Conservation (phyloP, 2,113 vertebrate genomes). For the Scalopus aquaticus region DNA sequence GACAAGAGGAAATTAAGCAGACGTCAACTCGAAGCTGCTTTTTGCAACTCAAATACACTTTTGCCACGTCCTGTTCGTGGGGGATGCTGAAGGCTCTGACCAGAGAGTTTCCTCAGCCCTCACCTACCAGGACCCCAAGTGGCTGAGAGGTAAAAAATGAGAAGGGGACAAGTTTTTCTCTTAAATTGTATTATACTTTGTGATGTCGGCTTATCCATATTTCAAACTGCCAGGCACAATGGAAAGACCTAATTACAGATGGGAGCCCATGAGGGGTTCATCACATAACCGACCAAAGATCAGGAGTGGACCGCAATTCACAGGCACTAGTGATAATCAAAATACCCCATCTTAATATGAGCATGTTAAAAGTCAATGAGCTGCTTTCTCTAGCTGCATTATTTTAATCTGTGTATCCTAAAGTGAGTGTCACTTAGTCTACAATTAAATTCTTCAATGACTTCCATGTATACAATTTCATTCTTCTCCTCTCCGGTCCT, state of each 20-base stretch:
- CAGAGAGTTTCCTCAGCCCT: background rate
- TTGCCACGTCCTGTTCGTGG: background rate
- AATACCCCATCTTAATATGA: background rate
- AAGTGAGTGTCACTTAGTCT: background rate
- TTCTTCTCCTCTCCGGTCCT: background rate
- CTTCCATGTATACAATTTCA: background rate
- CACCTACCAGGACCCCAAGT: background rate
- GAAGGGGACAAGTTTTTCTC: background rate
- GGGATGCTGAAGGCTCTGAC: background rate
- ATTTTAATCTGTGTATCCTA: background rate
- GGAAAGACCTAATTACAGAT: background rate
- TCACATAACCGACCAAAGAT: background rate
- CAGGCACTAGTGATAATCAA: background rate
- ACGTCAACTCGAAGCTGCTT: background rate
- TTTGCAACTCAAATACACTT: background rate
- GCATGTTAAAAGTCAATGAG: background rate
- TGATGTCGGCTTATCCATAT: background rate
- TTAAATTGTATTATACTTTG: background rate
- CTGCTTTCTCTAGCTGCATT: background rate
- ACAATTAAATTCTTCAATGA: background rate
- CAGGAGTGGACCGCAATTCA: background rate
- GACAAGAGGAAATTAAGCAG: background rate
- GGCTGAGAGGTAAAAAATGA: background rate
- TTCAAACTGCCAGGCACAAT: background rate
- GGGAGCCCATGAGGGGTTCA: background rate